Conservation (phyloP, 2,797 vertebrate species). For the Salarias fasciatus region DNA sequence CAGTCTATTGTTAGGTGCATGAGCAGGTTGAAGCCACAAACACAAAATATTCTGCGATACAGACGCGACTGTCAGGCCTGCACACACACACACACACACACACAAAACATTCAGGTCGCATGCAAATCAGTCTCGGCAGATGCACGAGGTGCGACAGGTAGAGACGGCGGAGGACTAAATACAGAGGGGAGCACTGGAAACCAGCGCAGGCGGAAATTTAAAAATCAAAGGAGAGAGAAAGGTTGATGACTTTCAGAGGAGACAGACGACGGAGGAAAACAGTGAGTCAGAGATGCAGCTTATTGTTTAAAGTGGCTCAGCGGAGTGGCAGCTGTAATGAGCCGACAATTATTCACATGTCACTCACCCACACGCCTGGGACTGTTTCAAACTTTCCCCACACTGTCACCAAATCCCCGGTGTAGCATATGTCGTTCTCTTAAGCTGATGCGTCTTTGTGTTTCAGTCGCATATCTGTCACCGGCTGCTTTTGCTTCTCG, state of each 20-base stretch:
- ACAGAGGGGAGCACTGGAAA: slow-evolving; percentile 1
- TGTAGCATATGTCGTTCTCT: slow-evolving; percentile 48
- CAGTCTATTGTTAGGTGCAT: slow-evolving; percentile 78
- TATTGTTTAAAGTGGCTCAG: slow-evolving; percentile 60
- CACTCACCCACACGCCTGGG: slow-evolving; percentile 55
- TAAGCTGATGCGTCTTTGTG: slow-evolving; percentile 33
- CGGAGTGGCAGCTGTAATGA: slow-evolving; percentile 62
- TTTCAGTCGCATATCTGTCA: slow-evolving; percentile 24
- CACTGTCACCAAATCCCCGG: slow-evolving; percentile 45
- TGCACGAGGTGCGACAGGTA: slow-evolving; percentile 51
- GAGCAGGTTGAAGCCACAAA: slow-evolving; percentile 65
- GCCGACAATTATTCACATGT: slow-evolving; percentile 61
- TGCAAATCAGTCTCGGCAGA: slow-evolving; percentile 62
- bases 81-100: slow-evolving; percentile 27
- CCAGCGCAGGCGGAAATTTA: slow-evolving; percentile 9
- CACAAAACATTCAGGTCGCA: slow-evolving; percentile 63
- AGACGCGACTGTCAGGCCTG: slow-evolving; percentile 54
- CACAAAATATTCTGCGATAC: slow-evolving; percentile 54
- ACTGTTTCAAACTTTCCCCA: slow-evolving; percentile 58
- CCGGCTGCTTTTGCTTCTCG: slow-evolving; percentile 18
- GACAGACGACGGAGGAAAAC: slow-evolving; percentile 31
- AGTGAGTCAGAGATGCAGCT: slow-evolving; percentile 54
- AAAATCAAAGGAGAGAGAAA: slow-evolving; percentile 39
- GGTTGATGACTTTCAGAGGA: slow-evolving; percentile 41
- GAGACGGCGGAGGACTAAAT: slow-evolving; percentile 10